Base-by-base conservation (phyloP, 2,797 vertebrate genomes). In the Pangasius djambal region DNA sequence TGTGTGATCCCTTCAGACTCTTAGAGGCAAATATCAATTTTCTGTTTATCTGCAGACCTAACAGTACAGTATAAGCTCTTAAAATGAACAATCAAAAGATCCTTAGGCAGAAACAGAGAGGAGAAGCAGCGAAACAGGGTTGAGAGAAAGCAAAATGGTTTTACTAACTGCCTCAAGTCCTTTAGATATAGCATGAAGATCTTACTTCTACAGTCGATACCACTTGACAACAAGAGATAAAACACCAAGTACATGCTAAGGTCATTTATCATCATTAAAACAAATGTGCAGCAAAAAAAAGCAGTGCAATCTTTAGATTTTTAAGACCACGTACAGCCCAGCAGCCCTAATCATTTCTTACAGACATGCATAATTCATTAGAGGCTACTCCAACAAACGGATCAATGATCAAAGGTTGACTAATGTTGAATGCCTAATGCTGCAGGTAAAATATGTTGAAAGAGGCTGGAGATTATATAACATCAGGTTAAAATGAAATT, bases 1-100 rank as follows among this genome's bases (percentile, higher is more conserved):
- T 28, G 20, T 50, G 3, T 63, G 34, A 61, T 83, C 57, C 57
- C 65, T 65, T 9, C 2, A 18, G 59, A 44, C 37, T n/a, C 22
- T 48, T n/a, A 22, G 61, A 3, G 20, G 15, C 15, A 52, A 22
- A 79, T 83, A 86, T 88, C 44, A 44, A 31, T 91, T 83, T 63
- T 72, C 34, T 86, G 69, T 88, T 87, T 85, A 86, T 82, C 37
- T 87, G 84, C 83, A 83, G 61, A 63, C 55, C 44, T 12, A 7
- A 83, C 2, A 12, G 85, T 75, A 88, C 69, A 67, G 69, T 69
- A 79, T 87, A 75, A 72, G 52, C 52, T 63, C 63, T 91, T 86
- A 91, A 88, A 89, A 90, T 87, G 61, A 85, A 88, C 72, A 70
- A 72, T 88, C 55, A 65, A 69, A 89, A 65, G 40, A 88, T 86